These are phyloP conservation scores for Pelvicachromis taeniatus DNA, from an alignment of 2,113 vertebrate genomes.

Conservation along the genomic window DNA sequence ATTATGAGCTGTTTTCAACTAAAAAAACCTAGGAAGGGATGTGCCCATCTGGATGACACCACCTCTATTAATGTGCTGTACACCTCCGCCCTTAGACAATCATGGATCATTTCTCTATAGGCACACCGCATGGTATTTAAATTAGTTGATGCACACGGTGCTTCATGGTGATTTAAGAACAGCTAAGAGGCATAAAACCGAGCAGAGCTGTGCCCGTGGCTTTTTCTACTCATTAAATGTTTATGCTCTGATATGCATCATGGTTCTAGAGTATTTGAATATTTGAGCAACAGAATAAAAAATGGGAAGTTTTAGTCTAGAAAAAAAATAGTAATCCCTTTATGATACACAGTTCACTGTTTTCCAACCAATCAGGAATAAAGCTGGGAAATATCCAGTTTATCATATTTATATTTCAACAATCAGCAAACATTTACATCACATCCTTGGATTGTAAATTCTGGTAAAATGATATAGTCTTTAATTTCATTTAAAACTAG, in stretches of 20 bases:
- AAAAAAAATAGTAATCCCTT: background rate
- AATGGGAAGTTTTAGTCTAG: background rate
- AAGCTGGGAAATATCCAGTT: background rate
- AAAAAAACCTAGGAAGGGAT: background rate
- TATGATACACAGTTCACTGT: background rate
- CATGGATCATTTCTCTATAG: background rate
- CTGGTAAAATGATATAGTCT: background rate
- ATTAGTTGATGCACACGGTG: background rate
- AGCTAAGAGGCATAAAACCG: background rate
- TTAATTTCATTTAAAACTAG: background rate
- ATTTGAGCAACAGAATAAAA: background rate
- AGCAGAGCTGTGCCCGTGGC: background rate
- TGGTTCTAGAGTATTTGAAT: background rate
- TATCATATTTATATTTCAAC: background rate
- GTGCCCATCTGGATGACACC: background rate
- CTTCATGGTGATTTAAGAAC: conserved; percentile 4
- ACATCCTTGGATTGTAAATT: background rate
- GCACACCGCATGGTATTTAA: background rate
- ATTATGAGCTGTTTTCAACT: conserved; percentile 1
- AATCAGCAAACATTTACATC: background rate
- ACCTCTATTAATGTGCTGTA: background rate
- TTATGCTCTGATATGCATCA: background rate
- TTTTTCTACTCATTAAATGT: background rate
- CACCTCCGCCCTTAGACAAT: background rate
- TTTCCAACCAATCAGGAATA: background rate